Percentiles rank a stretch among this genome's conserved stretches.
Conservation (phyloP, 2,888 invertebrate species). For the Candidula unifasciata region DNA sequence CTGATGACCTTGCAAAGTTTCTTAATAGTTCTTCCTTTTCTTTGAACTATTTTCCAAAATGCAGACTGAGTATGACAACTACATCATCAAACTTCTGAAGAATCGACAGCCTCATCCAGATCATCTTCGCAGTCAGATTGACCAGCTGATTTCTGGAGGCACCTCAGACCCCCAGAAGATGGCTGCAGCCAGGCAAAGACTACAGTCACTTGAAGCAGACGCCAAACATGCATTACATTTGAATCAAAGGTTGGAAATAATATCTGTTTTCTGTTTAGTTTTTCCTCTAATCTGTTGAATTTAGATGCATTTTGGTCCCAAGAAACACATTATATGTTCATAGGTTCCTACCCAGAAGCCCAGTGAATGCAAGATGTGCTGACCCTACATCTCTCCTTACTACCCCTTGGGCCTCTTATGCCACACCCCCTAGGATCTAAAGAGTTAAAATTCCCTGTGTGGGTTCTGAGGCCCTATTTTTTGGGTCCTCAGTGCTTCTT, state of each 20-base stretch:
- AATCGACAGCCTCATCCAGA: slow-evolving; percentile 70
- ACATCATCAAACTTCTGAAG: slow-evolving; percentile 72
- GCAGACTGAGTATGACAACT: slow-evolving; percentile 76
- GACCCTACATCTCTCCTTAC: too few species aligned
- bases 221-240: slow-evolving; percentile 62
- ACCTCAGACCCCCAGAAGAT: slow-evolving; percentile 69
- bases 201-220: slow-evolving; percentile 64
- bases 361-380: too few species aligned
- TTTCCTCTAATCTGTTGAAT: too few species aligned
- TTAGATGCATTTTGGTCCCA: too few species aligned
- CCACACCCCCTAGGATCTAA: too few species aligned
- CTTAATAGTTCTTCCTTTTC: background rate
- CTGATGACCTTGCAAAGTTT: background rate
- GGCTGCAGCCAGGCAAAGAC: slow-evolving; percentile 61
- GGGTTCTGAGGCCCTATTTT: too few species aligned
- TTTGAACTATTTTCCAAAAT: slow-evolving; percentile 20
- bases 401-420: too few species aligned
- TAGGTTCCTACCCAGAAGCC: too few species aligned
- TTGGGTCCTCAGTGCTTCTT: too few species aligned
- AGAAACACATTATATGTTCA: too few species aligned
- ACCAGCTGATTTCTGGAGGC: slow-evolving; percentile 69
- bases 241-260: slow-evolving; percentile 36
- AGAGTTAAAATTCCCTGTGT: too few species aligned
- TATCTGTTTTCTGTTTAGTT: too few species aligned
- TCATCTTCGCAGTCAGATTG: slow-evolving; percentile 71